Base-by-base conservation (phyloP, 1,140 invertebrate genomes). In the Eupeodes corollae region DNA sequence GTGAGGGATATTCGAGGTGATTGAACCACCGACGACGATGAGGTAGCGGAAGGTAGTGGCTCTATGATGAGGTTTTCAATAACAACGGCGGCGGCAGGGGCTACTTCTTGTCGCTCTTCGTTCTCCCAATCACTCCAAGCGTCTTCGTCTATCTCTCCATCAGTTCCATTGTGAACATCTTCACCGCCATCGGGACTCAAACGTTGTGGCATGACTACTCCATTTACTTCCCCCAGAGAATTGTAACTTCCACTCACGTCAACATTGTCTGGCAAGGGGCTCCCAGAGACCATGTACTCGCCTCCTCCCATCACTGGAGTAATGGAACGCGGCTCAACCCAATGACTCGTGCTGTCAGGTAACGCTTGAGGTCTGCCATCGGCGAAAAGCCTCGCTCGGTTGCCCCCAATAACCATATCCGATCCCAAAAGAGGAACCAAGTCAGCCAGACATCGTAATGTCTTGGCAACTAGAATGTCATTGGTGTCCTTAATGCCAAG, bases 401-500 rank as follows among this genome's bases (percentile, higher is more conserved):
- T 83, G 1, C 86, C 84, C 12, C 88, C 86, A 39, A 92, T 82
- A 0, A 92, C 86, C 15, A 78, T 74, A 1, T 80, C 76, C 14
- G 85, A 81, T 3, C 63, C 89, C 16, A 93, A 68, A 48, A 91
- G 78, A 3, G 86, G 83, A 18, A 93, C 83, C 34, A 93, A 61
- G 60, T 88, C 83, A 34, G 88, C 86, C 30, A 92, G 66, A 45
- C 83, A 83, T 39, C 77, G 74, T 34, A 93, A 63, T 6, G 88
- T 91, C 46, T 79, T 77, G 19, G 83, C 76, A 1, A 91, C 89
- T 39, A 93, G 67, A 32, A 75, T 71, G 61, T 92, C 84, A 62
- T 88, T 82, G 1, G 77, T 82, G 54, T 91, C 87, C 64, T 84
- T 85, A 51, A 90, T 84, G 5, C 87, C 87, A 14, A 88, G 73